phyloP scores from a whole-genome alignment of 2,888 invertebrate genomes.

The Cartodere bifasciata region DNA sequence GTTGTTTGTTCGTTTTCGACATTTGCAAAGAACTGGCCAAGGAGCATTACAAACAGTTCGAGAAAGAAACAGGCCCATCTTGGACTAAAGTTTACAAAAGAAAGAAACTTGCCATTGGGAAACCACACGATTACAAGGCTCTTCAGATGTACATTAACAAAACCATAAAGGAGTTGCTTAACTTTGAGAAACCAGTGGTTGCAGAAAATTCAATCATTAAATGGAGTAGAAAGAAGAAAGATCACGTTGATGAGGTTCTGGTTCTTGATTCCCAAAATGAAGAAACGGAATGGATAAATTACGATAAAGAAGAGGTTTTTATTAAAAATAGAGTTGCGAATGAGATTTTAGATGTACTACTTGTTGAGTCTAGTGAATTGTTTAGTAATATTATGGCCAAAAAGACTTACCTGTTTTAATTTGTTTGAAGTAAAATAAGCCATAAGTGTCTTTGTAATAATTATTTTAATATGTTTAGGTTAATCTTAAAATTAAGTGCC shows the following conservation, averaged over 20 bases:
- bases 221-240: slow-evolving; percentile 51
- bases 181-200: slow-evolving; percentile 38
- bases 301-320: slow-evolving; percentile 54
- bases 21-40: slow-evolving; percentile 46
- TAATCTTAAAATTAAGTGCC: too few relatives aligned
- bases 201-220: slow-evolving; percentile 46
- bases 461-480: too few relatives aligned
- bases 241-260: slow-evolving; percentile 59
- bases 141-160: slow-evolving; percentile 39
- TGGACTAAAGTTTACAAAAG: slow-evolving; percentile 38
- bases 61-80: slow-evolving; percentile 35
- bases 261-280: slow-evolving; percentile 58
- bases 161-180: slow-evolving; percentile 40
- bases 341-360: slow-evolving; percentile 41
- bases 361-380: slow-evolving; percentile 36
- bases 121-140: slow-evolving; percentile 36
- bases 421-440: too few relatives aligned
- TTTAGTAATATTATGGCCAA: slow-evolving; percentile 22
- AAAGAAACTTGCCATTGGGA: slow-evolving; percentile 30
- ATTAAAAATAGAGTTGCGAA: slow-evolving; percentile 51
- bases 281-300: slow-evolving; percentile 61
- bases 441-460: too few relatives aligned
- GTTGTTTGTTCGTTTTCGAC: slow-evolving; percentile 47
- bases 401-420: too few relatives aligned
- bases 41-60: slow-evolving; percentile 37